These are phyloP conservation scores for Ariolimax columbianus DNA, from an alignment of 2,888 invertebrate species.

Conservation along the genomic window DNA sequence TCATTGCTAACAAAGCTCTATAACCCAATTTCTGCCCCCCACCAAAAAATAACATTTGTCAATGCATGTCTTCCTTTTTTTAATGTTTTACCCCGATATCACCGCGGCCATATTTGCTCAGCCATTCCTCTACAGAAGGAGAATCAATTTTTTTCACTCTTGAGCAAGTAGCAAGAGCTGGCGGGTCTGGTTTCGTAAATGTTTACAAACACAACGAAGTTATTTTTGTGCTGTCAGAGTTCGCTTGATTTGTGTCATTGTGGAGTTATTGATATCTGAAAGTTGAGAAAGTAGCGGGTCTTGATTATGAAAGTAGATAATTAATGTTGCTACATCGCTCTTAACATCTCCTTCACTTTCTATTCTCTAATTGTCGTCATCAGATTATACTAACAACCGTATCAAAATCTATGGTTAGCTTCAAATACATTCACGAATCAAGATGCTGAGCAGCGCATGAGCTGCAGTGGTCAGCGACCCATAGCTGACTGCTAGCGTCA, in stretches of 20 bases:
- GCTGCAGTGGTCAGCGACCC: too few species aligned
- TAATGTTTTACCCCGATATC: not conserved
- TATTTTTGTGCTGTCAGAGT: not conserved
- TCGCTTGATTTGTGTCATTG: not conserved
- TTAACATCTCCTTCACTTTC: too few species aligned
- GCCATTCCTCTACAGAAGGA: not conserved
- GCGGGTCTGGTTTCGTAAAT: conserved; percentile 9
- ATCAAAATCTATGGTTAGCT: too few species aligned
- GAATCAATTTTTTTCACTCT: conserved; percentile 20
- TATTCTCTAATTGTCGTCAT: too few species aligned
- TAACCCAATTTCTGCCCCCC: not conserved
- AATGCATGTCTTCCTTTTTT: not conserved
- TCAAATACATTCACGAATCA: too few species aligned
- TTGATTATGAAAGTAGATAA: not conserved
- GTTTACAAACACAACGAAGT: conserved; percentile 7
- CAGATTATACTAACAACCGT: too few species aligned
- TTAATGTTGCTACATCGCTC: not conserved
- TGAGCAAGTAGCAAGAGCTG: not conserved
- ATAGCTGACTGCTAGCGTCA: too few species aligned
- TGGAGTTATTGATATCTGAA: not conserved
- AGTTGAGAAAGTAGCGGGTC: not conserved
- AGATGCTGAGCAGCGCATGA: too few species aligned
- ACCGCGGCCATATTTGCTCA: conserved; percentile 23
- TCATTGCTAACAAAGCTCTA: not conserved
- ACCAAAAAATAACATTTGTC: not conserved